Percentiles rank a stretch among this genome's conserved stretches.
Conservation (phyloP, 2,888 invertebrate species). For the Iselma pallidipennis region DNA sequence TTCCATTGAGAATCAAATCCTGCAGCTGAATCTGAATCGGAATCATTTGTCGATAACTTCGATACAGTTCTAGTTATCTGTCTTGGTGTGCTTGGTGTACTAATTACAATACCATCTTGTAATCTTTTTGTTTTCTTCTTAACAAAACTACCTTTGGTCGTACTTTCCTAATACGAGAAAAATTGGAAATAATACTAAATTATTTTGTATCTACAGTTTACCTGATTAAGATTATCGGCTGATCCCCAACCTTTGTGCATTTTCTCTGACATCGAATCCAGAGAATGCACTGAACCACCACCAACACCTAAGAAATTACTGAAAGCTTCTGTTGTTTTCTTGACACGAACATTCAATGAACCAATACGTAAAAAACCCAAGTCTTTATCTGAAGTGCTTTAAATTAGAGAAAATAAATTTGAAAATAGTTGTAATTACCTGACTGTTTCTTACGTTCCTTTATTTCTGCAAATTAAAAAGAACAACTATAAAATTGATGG, state of each 20-base stretch:
- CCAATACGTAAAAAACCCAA: slow-evolving; percentile 89
- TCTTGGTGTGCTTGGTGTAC: slow-evolving; percentile 72
- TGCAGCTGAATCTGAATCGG: slow-evolving; percentile 86
- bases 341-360: slow-evolving; percentile 88
- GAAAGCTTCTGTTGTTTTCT: slow-evolving; percentile 90
- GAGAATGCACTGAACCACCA: slow-evolving; percentile 52
- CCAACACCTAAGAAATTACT: slow-evolving; percentile 88
- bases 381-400: slow-evolving; percentile 74
- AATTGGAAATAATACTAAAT: no score
- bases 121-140: slow-evolving; percentile 69
- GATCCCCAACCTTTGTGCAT: slow-evolving; percentile 89
- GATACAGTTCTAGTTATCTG: slow-evolving; percentile 56
- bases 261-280: slow-evolving; percentile 62
- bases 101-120: slow-evolving; percentile 60
- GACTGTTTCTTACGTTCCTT: slow-evolving; percentile 74
- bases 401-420: background rate
- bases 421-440: slow-evolving; percentile 55
- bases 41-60: slow-evolving; percentile 60
- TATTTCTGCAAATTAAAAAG: slow-evolving; percentile 64
- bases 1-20: slow-evolving; percentile 82
- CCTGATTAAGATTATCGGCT: slow-evolving; percentile 81
- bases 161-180: slow-evolving; percentile 55
- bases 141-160: slow-evolving; percentile 63
- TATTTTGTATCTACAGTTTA: no score
- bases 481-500: slow-evolving; percentile 13